Percentiles rank a stretch among this genome's conserved stretches.
Conservation (phyloP, 2,888 invertebrate genomes). For the Slavum lentiscoides region DNA sequence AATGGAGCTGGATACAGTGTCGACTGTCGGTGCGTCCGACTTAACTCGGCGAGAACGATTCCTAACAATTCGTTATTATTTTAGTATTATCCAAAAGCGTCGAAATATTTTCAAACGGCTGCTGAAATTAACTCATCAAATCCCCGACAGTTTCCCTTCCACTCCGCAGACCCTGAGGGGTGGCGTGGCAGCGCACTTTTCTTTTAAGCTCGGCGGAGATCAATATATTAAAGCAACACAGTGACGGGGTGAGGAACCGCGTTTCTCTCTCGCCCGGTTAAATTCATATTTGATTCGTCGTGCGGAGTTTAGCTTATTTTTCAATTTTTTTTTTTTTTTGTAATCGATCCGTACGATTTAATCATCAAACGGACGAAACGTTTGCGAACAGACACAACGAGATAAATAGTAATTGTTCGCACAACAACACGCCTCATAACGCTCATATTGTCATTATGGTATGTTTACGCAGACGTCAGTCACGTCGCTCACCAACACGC, state of each 20-base stretch:
- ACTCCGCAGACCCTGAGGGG: neutral
- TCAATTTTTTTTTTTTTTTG: too few relatives aligned
- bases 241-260: neutral
- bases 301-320: neutral
- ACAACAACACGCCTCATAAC: neutral
- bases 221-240: neutral
- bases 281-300: conserved; percentile 6
- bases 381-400: too few relatives aligned
- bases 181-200: neutral
- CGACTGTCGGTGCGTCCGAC: too few relatives aligned
- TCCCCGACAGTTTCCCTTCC: neutral
- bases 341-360: too few relatives aligned
- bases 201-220: neutral
- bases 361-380: too few relatives aligned
- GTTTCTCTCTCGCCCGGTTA: neutral
- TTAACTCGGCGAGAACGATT: too few relatives aligned
- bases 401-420: neutral
- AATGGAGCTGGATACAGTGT: too few relatives aligned
- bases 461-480: conserved; percentile 62
- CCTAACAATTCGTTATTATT: neutral
- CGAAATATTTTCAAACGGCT: neutral
- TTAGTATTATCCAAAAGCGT: neutral
- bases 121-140: conserved; percentile 5
- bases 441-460: neutral
- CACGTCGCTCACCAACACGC: conserved; percentile 70